These are phyloP conservation scores for Oryzias dopingdopingensis DNA, from an alignment of 2,797 vertebrate species.

Conservation along the genomic window DNA sequence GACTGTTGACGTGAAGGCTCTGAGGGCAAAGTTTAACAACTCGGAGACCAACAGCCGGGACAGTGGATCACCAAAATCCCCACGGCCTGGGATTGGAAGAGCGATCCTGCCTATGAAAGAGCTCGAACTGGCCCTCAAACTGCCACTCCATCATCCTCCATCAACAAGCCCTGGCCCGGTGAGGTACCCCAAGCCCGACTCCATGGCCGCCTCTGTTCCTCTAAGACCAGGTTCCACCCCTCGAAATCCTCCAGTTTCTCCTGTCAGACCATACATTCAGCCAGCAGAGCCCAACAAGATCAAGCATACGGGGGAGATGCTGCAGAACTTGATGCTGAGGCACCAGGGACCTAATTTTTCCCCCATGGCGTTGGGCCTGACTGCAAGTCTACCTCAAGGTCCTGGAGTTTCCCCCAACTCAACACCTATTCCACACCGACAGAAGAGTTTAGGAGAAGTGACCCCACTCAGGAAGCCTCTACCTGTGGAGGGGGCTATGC, in stretches of 20 bases:
- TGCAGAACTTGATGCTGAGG: slow-evolving; percentile 66
- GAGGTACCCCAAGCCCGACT: slow-evolving; percentile 35
- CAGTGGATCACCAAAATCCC: slow-evolving; percentile 54
- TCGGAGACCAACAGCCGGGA: slow-evolving; percentile 51
- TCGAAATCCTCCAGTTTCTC: slow-evolving; percentile 36
- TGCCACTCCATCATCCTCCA: slow-evolving; percentile 28
- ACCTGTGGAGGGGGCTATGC: slow-evolving; percentile 62
- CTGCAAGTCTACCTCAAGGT: not conserved
- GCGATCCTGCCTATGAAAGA: slow-evolving; percentile 19
- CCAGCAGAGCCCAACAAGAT: slow-evolving; percentile 41
- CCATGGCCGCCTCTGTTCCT: slow-evolving; percentile 1
- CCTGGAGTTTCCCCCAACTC: slow-evolving; percentile 10
- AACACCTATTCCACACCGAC: slow-evolving; percentile 12
- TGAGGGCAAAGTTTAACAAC: slow-evolving; percentile 71
- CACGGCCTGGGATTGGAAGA: slow-evolving; percentile 46
- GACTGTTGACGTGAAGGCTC: slow-evolving; percentile 73
- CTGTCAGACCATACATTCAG: slow-evolving; percentile 10
- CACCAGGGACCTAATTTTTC: slow-evolving; percentile 25
- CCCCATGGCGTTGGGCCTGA: not conserved
- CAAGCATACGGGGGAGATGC: slow-evolving; percentile 63
- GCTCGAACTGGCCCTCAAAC: slow-evolving; percentile 46
- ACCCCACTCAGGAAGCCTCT: slow-evolving; percentile 74
- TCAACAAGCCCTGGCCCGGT: slow-evolving; percentile 12
- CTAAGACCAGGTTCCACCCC: slow-evolving; percentile 33
- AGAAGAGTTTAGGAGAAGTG: slow-evolving; percentile 59